These are phyloP conservation scores for Hymenopus coronatus DNA, from an alignment of 2,888 invertebrate species.

Conservation along the genomic window DNA sequence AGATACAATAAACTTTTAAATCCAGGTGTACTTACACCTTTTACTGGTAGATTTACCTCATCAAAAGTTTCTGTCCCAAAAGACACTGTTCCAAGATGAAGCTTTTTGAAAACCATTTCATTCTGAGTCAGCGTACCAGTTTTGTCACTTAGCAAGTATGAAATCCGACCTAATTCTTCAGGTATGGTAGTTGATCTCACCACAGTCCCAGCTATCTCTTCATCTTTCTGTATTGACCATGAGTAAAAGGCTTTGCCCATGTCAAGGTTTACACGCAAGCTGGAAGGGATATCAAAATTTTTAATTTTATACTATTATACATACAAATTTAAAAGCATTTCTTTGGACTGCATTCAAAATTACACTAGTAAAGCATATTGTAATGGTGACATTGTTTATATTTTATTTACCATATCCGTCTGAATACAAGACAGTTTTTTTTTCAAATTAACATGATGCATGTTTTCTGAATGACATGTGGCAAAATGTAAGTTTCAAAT, in stretches of 20 bases:
- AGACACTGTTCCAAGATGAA: constrained; percentile 91
- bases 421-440: too few species aligned
- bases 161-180: constrained; percentile 94
- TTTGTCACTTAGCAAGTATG: constrained; percentile 96
- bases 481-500: too few species aligned
- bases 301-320: too few species aligned
- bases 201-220: constrained; percentile 88
- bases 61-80: constrained; percentile 85
- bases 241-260: constrained; percentile 99
- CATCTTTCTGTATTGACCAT: constrained; percentile 93
- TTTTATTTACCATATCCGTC: too few species aligned
- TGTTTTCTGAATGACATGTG: too few species aligned
- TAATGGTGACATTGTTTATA: too few species aligned
- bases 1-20: too few species aligned
- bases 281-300: constrained; percentile 43
- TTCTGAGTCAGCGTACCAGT: constrained; percentile 98
- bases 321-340: too few species aligned
- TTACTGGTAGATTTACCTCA: constrained; percentile 54
- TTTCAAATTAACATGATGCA: too few species aligned
- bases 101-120: constrained; percentile 94
- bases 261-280: constrained; percentile 95
- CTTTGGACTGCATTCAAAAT: too few species aligned
- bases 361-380: too few species aligned
- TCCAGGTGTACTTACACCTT: constrained; percentile 35
- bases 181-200: constrained; percentile 98